Percentiles rank a stretch among this genome's conserved stretches.
Conservation (phyloP, 1,140 invertebrate species). For the Gryon sp. region DNA sequence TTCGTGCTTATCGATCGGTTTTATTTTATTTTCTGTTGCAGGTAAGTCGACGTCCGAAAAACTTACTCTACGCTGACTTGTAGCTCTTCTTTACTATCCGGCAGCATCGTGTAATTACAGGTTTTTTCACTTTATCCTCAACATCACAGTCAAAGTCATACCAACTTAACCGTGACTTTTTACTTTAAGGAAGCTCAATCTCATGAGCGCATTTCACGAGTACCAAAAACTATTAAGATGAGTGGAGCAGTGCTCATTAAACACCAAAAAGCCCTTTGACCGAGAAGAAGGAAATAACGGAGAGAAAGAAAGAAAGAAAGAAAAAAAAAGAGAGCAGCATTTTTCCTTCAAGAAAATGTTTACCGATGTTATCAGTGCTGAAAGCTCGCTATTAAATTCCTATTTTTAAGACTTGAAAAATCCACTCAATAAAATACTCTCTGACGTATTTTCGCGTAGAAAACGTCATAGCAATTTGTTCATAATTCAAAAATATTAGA, state of each 20-base stretch:
- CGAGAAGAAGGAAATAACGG: not conserved
- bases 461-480: not conserved
- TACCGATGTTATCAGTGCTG: conserved; percentile 14
- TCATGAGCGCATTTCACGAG: conserved; percentile 13
- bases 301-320: no score
- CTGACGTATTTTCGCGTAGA: not conserved
- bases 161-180: conserved; percentile 30
- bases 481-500: no score
- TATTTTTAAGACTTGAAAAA: conserved; percentile 5
- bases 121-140: conserved; percentile 35
- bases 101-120: conserved; percentile 50
- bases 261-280: conserved; percentile 25
- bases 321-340: not conserved
- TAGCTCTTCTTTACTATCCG: conserved; percentile 28
- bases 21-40: conserved; percentile 66
- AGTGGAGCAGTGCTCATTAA: conserved; percentile 32
- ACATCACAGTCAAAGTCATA: conserved; percentile 27
- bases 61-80: conserved; percentile 40
- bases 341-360: conserved; percentile 17
- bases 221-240: conserved; percentile 33
- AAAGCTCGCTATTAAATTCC: conserved; percentile 20
- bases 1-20: conserved; percentile 63
- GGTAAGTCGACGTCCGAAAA: conserved; percentile 61
- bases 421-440: no score
- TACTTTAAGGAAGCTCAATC: conserved; percentile 26